Percentiles rank a stretch among this genome's conserved stretches.
These are phyloP conservation scores for Stegophylla sp. DNA, from an alignment of 2,888 invertebrate genomes.

Conservation along the genomic window DNA sequence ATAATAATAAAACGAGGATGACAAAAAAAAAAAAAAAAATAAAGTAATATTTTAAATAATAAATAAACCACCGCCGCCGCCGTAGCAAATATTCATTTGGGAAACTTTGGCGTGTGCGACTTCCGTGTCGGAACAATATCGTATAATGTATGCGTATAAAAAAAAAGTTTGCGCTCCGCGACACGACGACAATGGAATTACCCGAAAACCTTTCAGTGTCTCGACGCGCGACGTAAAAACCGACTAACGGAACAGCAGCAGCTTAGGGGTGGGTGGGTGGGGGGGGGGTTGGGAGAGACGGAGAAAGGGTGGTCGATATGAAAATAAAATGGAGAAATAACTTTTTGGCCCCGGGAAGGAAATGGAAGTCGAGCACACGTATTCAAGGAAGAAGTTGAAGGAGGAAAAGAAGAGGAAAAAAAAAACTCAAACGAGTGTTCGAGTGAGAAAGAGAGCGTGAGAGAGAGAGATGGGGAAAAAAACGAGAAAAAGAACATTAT, in stretches of 20 bases:
- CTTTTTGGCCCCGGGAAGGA: constrained; percentile 24
- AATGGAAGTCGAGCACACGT: constrained; percentile 42
- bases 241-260: constrained; percentile 51
- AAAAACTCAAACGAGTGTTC: constrained; percentile 43
- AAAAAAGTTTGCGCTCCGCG: constrained; percentile 49
- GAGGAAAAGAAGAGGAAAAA: background rate
- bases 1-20: too few species aligned
- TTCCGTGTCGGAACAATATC: constrained; percentile 45
- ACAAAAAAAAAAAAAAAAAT: too few species aligned
- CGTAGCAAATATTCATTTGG: constrained; percentile 18
- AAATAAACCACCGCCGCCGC: too few species aligned
- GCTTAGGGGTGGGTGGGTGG: constrained; percentile 29
- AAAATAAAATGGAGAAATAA: constrained; percentile 59
- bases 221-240: constrained; percentile 48
- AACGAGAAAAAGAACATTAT: constrained; percentile 56
- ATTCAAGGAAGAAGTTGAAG: constrained; percentile 1
- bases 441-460: too few species aligned
- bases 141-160: constrained; percentile 54
- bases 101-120: constrained; percentile 36
- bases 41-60: too few species aligned
- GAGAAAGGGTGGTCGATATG: constrained; percentile 45
- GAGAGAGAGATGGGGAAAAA: too few species aligned
- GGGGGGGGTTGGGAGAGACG: background rate
- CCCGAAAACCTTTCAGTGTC: constrained; percentile 56
- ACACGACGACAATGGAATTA: constrained; percentile 58